Percentiles rank a stretch among this genome's conserved stretches.
Conservation (phyloP, 2,797 vertebrate genomes). For the Neosalanx taihuensis region DNA sequence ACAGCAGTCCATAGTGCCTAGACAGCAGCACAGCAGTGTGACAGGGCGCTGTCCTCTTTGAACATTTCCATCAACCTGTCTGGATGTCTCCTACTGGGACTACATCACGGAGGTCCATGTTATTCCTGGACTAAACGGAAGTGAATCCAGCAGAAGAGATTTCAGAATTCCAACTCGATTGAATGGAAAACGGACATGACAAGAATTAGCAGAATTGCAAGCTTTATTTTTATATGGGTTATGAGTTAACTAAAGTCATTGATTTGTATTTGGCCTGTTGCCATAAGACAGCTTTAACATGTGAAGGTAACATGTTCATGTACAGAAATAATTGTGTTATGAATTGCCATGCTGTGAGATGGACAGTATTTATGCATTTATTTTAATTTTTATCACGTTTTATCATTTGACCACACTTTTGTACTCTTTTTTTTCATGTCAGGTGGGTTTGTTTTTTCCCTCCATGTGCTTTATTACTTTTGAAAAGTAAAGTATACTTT, state of each 20-base stretch:
- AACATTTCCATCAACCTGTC: slow-evolving; percentile 7
- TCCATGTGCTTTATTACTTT: neutral
- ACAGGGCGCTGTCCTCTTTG: neutral
- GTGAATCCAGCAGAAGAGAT: neutral
- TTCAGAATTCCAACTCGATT: slow-evolving; percentile 12
- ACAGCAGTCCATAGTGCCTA: slow-evolving; percentile 38
- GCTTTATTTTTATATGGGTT: slow-evolving; percentile 42
- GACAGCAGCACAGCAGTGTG: neutral
- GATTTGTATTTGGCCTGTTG: neutral
- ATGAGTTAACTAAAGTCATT: slow-evolving; percentile 11
- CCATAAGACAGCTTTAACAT: neutral
- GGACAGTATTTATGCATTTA: neutral
- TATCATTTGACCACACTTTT: neutral
- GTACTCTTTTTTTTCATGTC: neutral
- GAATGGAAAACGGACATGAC: slow-evolving; percentile 18
- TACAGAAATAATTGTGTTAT: neutral
- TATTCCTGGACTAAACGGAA: neutral
- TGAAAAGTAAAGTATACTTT: neutral
- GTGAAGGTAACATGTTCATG: neutral
- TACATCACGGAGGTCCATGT: neutral
- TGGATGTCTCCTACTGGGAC: slow-evolving; percentile 3
- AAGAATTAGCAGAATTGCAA: slow-evolving; percentile 17
- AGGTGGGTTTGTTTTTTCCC: neutral
- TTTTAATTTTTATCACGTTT: neutral
- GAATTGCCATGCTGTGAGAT: neutral